Evolutionary conservation across 1,140 invertebrate genomes (phyloP).

Genomic region (Drosophila asahinai): DNA sequence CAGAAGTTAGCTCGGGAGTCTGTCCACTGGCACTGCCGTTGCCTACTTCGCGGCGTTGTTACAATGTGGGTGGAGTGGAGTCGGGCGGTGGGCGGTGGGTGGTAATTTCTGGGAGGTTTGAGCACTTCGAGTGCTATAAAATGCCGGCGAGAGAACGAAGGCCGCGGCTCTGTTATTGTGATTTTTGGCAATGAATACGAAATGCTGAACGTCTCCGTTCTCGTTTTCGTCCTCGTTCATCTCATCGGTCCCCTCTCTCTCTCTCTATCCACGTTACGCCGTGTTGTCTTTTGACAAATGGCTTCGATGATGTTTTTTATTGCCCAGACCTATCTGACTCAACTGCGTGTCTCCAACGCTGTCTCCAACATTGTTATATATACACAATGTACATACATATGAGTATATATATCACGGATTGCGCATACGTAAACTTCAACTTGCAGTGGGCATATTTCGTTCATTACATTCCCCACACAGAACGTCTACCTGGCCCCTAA

Average conservation of each 20-base stretch:
- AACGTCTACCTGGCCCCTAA: slow-evolving; percentile 8
- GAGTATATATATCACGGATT: slow-evolving; percentile 36
- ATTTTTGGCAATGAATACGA: slow-evolving; percentile 84
- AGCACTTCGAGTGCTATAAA: slow-evolving; percentile 48
- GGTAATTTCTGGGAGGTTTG: slow-evolving; percentile 20
- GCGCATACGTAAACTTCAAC: slow-evolving; percentile 63
- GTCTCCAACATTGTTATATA: slow-evolving; percentile 57
- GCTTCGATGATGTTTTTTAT: slow-evolving; percentile 83
- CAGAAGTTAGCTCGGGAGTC: slow-evolving; percentile 67
- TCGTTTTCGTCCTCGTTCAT: slow-evolving; percentile 18
- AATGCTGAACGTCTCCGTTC: slow-evolving; percentile 57
- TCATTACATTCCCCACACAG: slow-evolving; percentile 39
- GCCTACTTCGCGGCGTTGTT: slow-evolving; percentile 66
- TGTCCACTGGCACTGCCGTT: slow-evolving; percentile 18
- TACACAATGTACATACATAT: not conserved
- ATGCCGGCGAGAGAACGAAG: slow-evolving; percentile 21
- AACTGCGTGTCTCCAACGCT: slow-evolving; percentile 49
- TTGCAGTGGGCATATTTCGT: slow-evolving; percentile 63
- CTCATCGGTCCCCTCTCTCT: not conserved
- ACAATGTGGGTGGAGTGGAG: slow-evolving; percentile 39
- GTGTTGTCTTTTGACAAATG: slow-evolving; percentile 80
- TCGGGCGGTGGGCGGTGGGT: not conserved
- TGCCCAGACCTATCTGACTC: slow-evolving; percentile 73
- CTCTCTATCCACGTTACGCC: slow-evolving; percentile 14
- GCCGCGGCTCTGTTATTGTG: slow-evolving; percentile 65